These are phyloP conservation scores for Brachyptera putata DNA, from an alignment of 2,888 invertebrate genomes.

Conservation along the genomic window DNA sequence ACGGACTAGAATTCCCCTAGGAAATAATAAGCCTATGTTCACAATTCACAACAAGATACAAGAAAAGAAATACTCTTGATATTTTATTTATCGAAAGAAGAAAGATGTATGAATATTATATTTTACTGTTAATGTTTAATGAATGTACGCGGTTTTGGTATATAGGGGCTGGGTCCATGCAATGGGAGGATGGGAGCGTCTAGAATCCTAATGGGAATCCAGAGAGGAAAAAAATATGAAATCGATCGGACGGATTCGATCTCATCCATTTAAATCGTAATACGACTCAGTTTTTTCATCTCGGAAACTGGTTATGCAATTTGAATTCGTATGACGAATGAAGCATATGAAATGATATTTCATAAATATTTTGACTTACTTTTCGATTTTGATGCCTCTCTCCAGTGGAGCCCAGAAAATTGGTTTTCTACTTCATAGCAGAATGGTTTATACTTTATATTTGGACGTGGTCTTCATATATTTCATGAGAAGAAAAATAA, in stretches of 20 bases:
- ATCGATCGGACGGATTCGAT: conserved; percentile 2
- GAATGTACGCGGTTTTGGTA: not conserved
- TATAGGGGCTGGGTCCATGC: no score
- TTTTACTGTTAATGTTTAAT: conserved; percentile 13
- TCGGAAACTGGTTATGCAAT: not conserved
- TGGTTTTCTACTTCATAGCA: no score
- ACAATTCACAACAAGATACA: not conserved
- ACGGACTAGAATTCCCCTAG: not conserved
- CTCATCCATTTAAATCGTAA: conserved; percentile 5
- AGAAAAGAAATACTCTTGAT: not conserved
- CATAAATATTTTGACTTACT: conserved; percentile 6
- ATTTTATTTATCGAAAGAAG: conserved; percentile 17
- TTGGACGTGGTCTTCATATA: no score
- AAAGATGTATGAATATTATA: conserved; percentile 18
- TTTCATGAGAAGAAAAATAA: no score
- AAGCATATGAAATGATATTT: conserved; percentile 2
- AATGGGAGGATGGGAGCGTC: not conserved
- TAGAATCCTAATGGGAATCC: conserved; percentile 1
- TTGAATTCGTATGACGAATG: not conserved
- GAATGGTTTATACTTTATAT: no score
- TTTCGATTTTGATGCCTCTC: not conserved
- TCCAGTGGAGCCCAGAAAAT: not conserved
- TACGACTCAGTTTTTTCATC: not conserved
- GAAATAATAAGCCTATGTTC: conserved; percentile 12
- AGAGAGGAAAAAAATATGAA: conserved; percentile 9